Base-by-base conservation (phyloP, 2,888 invertebrate genomes). In the Pseudanteris insignis region DNA sequence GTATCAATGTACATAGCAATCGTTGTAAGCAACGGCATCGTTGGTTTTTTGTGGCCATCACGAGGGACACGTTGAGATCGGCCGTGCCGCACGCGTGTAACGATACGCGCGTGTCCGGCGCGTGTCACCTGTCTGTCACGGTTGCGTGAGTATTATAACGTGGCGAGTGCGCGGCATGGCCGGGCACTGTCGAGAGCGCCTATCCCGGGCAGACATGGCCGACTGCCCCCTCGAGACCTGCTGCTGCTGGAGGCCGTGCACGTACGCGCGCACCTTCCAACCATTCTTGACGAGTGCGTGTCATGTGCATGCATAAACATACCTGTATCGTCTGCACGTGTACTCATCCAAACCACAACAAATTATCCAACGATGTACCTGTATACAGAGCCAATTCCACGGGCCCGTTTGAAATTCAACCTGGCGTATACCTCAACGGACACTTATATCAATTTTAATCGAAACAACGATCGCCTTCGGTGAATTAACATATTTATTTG, bases 41-140 rank as follows among this genome's bases (percentile, higher is more conserved):
- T 53, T 54, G 21, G 7, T n/a, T n/a, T n/a, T n/a, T n/a, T n/a
- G n/a, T n/a, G n/a, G n/a, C n/a, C n/a, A n/a, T n/a, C n/a, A n/a
- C n/a, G n/a, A n/a, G n/a, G n/a, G n/a, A n/a, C n/a, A 51, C 37
- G n/a, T n/a, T n/a, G n/a, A n/a, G n/a, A 33, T 46, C 18, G 38
- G 33, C 48, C 41, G 47, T 62, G 37, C 37, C 46, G 36, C 24
- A 29, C 57, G 44, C 48, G 30, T 46, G 33, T 30, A 65, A 50
- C 30, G 48, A 53, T 60, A 66, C 75, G 76, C 76, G 77, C 76
- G 76, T 75, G 77, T 69, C 73, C 40, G 70, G 69, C 78, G 74
- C 78, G 79, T 78, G 79, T 79, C 79, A 79, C 79, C 78, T 79
- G 79, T 76, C 70, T 70, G 75, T 78, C 71, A 78, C 69, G 79